phyloP scores from a whole-genome alignment of 1,140 invertebrate genomes.

The Vollenhovia emeryi region DNA sequence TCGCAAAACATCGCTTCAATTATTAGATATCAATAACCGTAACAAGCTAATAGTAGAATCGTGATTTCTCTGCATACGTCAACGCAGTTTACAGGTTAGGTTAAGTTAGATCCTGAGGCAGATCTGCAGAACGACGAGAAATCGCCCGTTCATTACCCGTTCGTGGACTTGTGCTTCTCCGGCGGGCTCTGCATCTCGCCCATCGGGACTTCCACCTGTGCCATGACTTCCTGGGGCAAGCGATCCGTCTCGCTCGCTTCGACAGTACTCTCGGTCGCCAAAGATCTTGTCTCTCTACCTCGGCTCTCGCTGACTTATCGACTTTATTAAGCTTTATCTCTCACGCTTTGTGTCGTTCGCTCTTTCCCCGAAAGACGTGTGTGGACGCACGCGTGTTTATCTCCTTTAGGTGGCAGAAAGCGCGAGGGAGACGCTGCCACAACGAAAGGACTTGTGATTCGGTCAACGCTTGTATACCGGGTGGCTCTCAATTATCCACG shows the following conservation, averaged over 20 bases:
- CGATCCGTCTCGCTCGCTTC: not conserved
- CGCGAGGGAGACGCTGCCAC: not conserved
- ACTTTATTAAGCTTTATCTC: not conserved
- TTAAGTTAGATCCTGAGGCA: constrained; percentile 6
- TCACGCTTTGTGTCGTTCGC: not conserved
- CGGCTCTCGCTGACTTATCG: not conserved
- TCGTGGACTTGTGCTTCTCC: constrained; percentile 67
- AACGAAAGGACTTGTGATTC: not conserved
- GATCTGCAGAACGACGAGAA: not conserved
- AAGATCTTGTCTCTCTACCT: not conserved
- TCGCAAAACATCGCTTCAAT: not conserved
- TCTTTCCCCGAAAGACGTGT: not conserved
- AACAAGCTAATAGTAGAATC: not conserved
- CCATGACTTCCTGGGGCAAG: constrained; percentile 60
- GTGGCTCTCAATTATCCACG: not conserved
- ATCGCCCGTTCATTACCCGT: constrained; percentile 69
- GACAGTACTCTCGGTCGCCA: not conserved
- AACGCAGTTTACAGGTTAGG: constrained; percentile 29
- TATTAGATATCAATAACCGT: not conserved
- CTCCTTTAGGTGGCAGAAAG: not conserved
- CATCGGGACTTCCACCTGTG: constrained; percentile 74
- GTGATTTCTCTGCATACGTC: not conserved
- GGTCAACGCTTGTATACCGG: not conserved
- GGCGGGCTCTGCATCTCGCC: constrained; percentile 69
- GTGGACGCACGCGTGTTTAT: not conserved